phyloP scores from a whole-genome alignment of 2,113 vertebrate genomes.

The Gracilinanus agilis region DNA sequence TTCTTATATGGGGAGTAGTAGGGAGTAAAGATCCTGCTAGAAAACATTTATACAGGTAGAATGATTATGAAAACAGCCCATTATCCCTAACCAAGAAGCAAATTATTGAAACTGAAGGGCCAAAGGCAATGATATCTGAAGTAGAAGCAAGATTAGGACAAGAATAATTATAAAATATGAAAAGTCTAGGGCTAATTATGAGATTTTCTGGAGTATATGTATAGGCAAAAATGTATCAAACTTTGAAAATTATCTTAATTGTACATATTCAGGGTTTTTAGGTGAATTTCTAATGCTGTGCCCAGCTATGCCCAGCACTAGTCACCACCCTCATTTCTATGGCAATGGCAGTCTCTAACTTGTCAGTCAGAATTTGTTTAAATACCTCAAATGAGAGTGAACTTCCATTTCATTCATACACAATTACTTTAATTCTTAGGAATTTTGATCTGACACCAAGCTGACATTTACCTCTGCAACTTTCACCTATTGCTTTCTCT shows the following conservation, averaged over 20 bases:
- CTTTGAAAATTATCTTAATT: neutral
- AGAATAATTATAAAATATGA: neutral
- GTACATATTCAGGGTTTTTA: neutral
- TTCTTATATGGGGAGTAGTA: neutral
- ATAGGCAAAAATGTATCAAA: neutral
- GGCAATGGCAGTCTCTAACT: neutral
- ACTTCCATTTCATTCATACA: too few relatives aligned
- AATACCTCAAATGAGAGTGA: too few relatives aligned
- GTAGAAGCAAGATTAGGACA: neutral
- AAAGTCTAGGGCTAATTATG: neutral
- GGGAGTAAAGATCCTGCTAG: neutral
- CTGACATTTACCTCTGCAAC: too few relatives aligned
- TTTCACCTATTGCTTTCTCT: too few relatives aligned
- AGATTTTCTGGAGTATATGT: neutral
- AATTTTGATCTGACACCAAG: too few relatives aligned
- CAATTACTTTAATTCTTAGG: too few relatives aligned
- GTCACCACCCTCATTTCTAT: neutral
- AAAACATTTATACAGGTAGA: neutral
- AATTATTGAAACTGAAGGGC: neutral
- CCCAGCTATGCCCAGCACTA: neutral
- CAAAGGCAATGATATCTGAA: neutral
- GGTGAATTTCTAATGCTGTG: neutral
- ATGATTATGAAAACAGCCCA: neutral
- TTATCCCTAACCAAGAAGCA: neutral
- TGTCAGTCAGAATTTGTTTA: neutral